phyloP scores from a whole-genome alignment of 1,140 invertebrate genomes.

The Camponotus pennsylvanicus region DNA sequence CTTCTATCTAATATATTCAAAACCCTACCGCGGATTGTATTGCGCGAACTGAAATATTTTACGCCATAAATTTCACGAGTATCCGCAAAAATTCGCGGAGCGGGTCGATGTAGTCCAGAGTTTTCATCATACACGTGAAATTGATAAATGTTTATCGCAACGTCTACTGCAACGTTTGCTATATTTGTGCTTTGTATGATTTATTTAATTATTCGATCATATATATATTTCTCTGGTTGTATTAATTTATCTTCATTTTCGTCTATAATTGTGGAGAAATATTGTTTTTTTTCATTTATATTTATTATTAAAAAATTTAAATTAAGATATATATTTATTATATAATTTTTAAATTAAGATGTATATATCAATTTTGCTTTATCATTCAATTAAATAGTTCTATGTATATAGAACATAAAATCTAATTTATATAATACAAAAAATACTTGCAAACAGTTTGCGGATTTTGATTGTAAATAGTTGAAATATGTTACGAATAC shows the following conservation, averaged over 20 bases:
- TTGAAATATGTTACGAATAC: constrained; percentile 22
- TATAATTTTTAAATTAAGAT: no score
- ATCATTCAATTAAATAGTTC: no score
- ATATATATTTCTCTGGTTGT: background rate
- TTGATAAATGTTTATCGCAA: background rate
- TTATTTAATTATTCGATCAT: background rate
- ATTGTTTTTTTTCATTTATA: no score
- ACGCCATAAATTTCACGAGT: constrained; percentile 17
- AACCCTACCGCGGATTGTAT: constrained; percentile 43
- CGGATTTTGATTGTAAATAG: background rate
- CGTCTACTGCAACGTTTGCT: background rate
- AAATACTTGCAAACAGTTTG: no score
- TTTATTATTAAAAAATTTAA: no score
- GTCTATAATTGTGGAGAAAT: background rate
- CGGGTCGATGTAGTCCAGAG: background rate
- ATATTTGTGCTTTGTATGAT: background rate
- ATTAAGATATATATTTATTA: no score
- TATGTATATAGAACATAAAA: no score
- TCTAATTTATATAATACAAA: background rate
- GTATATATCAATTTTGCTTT: no score
- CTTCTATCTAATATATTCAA: constrained; percentile 62
- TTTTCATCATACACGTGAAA: constrained; percentile 5
- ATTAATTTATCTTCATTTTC: background rate
- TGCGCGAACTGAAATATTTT: constrained; percentile 35
- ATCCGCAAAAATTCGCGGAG: constrained; percentile 4